phyloP scores from a whole-genome alignment of 2,888 invertebrate genomes.

The Alentia gelatinosa region DNA sequence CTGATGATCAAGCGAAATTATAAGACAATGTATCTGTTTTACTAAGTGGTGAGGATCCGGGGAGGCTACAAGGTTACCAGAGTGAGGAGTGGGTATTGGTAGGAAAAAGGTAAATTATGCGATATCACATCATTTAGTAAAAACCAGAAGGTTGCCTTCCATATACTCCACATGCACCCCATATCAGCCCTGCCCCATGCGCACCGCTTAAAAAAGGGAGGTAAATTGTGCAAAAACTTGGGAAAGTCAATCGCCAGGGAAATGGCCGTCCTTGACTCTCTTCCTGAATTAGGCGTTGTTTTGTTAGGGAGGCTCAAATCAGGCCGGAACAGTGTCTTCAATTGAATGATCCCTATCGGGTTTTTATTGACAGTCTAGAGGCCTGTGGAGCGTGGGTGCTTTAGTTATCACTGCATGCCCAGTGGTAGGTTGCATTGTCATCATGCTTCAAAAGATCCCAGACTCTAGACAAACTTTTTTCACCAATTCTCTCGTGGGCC shows the following conservation, averaged over 20 bases:
- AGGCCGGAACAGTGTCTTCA: background rate
- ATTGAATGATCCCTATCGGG: background rate
- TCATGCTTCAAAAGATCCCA: constrained; percentile 4
- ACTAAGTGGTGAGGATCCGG: too few relatives aligned
- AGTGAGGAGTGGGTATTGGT: background rate
- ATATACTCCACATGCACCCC: background rate
- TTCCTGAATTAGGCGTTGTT: background rate
- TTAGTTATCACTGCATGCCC: background rate
- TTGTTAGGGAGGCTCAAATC: background rate
- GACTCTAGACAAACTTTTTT: constrained; percentile 16
- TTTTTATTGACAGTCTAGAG: background rate
- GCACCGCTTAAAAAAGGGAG: background rate
- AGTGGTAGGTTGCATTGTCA: background rate
- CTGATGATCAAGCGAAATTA: too few relatives aligned
- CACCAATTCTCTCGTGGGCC: background rate
- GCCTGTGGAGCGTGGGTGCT: background rate
- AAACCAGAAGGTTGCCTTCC: background rate
- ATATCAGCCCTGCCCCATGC: background rate
- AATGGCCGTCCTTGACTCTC: background rate
- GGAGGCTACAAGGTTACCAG: background rate
- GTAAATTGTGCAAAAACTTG: background rate
- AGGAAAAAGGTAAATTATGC: background rate
- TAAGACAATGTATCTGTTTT: too few relatives aligned
- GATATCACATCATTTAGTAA: background rate
- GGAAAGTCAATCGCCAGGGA: background rate